Evolutionary conservation across 30 jellyfish, hydroid and myxozoan genomes (phyloP), one percentile per base, ranked within the genome.

Genomic region (Aurelia aurita): DNA sequence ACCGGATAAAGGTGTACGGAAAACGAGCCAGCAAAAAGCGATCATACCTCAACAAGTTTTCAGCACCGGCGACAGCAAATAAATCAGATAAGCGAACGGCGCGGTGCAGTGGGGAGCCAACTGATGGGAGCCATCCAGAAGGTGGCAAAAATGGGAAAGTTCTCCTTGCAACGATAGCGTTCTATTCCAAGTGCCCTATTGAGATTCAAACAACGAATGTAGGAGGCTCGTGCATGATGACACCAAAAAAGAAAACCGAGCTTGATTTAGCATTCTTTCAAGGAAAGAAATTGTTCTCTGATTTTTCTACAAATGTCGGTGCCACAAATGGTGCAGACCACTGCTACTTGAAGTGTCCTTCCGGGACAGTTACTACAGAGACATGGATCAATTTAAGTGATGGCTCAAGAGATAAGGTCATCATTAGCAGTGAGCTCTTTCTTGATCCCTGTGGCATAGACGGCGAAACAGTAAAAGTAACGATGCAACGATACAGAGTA

Each of bases 391-490:
- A 68, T 45, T 45, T 46, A 21, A 49, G 53, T 19, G 15, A 73
- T 29, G 72, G 71, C 3, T 21, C 23, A 22, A 10, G 72, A 19
- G 71, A 72, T 14, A 19, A 35, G 72, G 72, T 72, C 29, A 45
- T 72, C 29, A 22, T 72, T 6, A 19, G 85, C 20, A 49, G 85
- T 54, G 85, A 72, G 18, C n/a, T 72, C 72, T 72, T 72, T 29
- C 15, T 72, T 22, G 72, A 35, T 19, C 85, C 85, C 18, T 72
- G 85, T 46, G 72, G 53, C 25, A 72, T 72, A 11, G 72, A 72
- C 45, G 85, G 85, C 20, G 71, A 72, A 39, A 1, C 51, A 39
- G 51, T 39, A 39, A 39, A 39, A 39, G 51, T 39, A 6, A 39
- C 51, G 16, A 39, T 39, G 51, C 51, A 39, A 39, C 51, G 51